Conservation (phyloP, 1,140 invertebrate genomes). For the Drosophila baimaii region DNA sequence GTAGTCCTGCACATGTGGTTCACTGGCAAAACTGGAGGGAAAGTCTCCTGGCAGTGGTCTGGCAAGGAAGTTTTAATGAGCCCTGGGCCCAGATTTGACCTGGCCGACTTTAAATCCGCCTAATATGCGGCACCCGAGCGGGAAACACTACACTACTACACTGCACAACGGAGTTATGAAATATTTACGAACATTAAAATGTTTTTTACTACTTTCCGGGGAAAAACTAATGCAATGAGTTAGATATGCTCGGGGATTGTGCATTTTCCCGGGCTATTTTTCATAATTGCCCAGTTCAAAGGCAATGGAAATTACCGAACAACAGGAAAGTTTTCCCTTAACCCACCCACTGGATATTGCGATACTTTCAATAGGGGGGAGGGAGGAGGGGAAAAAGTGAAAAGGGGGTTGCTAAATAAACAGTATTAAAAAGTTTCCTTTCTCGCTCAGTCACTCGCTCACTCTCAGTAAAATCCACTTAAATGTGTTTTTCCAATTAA, state of each 20-base stretch:
- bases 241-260: conserved; percentile 71
- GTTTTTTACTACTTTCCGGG: conserved; percentile 62
- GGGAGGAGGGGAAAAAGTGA: neutral
- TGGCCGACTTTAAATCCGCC: conserved; percentile 45
- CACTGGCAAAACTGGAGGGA: conserved; percentile 17
- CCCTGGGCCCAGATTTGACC: conserved; percentile 47
- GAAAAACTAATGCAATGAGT: conserved; percentile 77
- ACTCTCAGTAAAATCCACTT: conserved; percentile 71
- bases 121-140: conserved; percentile 48
- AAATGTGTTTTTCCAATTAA: conserved; percentile 83
- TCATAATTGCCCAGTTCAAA: conserved; percentile 64
- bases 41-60: conserved; percentile 43
- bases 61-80: conserved; percentile 72
- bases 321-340: conserved; percentile 54
- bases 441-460: conserved; percentile 48
- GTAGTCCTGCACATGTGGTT: conserved; percentile 1
- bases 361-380: conserved; percentile 46
- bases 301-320: conserved; percentile 49
- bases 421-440: conserved; percentile 75
- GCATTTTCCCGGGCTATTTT: conserved; percentile 47
- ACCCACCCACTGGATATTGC: conserved; percentile 48
- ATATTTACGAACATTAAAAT: conserved; percentile 77
- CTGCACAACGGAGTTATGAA: conserved; percentile 47
- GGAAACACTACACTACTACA: conserved; percentile 3
- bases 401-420: conserved; percentile 53